phyloP scores from a whole-genome alignment of 1,140 invertebrate genomes.

The Fragariocoptes setiger region DNA sequence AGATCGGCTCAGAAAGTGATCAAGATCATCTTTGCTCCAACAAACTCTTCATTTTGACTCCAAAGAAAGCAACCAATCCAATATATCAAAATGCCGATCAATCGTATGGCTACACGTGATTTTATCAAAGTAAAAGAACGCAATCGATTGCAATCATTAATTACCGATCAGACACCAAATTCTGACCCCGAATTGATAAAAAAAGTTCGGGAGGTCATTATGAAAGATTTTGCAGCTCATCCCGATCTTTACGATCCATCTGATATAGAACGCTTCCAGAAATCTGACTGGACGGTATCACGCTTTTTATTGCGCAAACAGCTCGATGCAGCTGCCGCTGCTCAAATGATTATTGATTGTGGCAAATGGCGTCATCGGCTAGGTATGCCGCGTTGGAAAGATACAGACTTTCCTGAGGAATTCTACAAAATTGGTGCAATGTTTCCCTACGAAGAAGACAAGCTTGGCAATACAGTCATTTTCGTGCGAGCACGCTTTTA shows the following conservation, averaged over 20 bases:
- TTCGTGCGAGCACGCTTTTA: neutral
- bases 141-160: neutral
- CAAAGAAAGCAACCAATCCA: neutral
- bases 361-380: constrained; percentile 4
- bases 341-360: constrained; percentile 3
- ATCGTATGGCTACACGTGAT: neutral
- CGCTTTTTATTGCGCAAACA: constrained; percentile 4
- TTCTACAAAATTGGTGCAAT: constrained; percentile 9
- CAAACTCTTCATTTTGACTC: neutral
- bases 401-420: constrained; percentile 6
- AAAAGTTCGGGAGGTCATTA: constrained; percentile 2
- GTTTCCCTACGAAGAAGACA: constrained; percentile 7
- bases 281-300: constrained; percentile 8
- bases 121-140: neutral
- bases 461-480: constrained; percentile 1
- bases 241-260: constrained; percentile 1
- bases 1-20: too few species aligned
- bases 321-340: constrained; percentile 2
- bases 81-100: neutral
- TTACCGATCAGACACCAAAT: neutral
- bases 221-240: constrained; percentile 1
- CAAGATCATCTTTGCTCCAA: too few species aligned
- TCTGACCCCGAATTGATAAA: neutral
- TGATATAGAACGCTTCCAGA: constrained; percentile 3
- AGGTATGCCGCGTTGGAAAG: neutral